Evolutionary conservation across 53 echinoderm and acorn worm species (phyloP), one percentile per base, ranked within the genome.

Genomic region (Actinopyga echinites): DNA sequence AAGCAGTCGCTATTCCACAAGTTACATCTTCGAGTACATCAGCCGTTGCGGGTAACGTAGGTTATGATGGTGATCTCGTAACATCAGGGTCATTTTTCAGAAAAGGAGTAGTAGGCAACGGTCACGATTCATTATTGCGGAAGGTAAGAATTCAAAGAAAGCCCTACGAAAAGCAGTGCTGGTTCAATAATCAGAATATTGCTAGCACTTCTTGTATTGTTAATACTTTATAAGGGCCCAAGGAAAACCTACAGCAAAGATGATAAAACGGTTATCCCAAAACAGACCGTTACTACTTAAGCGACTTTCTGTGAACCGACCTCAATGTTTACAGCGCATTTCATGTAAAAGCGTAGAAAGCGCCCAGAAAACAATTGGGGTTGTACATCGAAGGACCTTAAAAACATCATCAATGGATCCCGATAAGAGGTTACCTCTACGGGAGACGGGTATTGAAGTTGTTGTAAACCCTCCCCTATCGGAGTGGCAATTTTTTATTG

Each of bases 381-480:
- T 77, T 17, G 77, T 77, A 13, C 77, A 77, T 32, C 54, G 56
- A 4, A 54, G 77, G 32, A 77, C 77, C 5, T 49, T 77, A 21
- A 77, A 77, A 32, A 55, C 9, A 2, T 19, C 13, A 12, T 31
- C 30, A 13, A 5, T n/a, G 21, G 20, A 32, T 34, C 21, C 74
- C 43, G 49, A 49, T 49, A 75, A 30, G 83, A 83, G 36, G 1
- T 84, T 61, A n/a, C 79, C 84, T 0, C 60, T 94, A 62, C 77
- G 94, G 7, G 83, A 89, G 21, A 85, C 89, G 25, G 63, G 85
- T 33, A 94, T 94, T 35, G 91, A 94, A 44, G 94, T 94, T 19
- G 82, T 94, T 19, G 94, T 94, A 12, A 94, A 94, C 85, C 89
- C 87, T 9, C 94, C 94, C 1, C 94, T 91, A 30, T 89, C 94